Evolutionary conservation across 2,113 vertebrate genomes (phyloP).

Genomic region (Pyrgilauda ruficollis): DNA sequence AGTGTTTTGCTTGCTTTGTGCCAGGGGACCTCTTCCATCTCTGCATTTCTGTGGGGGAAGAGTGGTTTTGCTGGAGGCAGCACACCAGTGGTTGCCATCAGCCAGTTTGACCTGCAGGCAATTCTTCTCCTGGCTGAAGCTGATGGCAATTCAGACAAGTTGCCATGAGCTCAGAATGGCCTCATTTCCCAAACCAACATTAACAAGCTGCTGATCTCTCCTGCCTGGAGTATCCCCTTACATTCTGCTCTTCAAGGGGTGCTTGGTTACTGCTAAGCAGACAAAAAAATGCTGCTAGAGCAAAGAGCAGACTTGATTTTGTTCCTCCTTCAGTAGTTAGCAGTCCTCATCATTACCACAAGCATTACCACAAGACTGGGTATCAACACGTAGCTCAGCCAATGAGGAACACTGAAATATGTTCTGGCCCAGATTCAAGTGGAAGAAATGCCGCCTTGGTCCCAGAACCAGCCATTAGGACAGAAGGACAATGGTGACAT

Average conservation of each 20-base stretch:
- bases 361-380: background rate
- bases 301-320: background rate
- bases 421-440: background rate
- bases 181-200: background rate
- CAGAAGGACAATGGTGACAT: background rate
- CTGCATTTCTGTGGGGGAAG: background rate
- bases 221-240: background rate
- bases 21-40: background rate
- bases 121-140: background rate
- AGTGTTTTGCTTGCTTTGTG: background rate
- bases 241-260: background rate
- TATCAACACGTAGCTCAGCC: background rate
- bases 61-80: fast-evolving
- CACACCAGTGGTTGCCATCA: background rate
- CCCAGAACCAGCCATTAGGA: background rate
- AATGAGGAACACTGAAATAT: background rate
- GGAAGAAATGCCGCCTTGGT: background rate
- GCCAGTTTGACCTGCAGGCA: background rate
- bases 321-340: background rate
- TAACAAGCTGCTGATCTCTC: background rate
- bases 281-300: background rate
- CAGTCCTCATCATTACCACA: background rate
- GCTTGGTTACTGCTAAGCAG: background rate
- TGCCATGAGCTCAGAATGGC: background rate
- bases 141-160: background rate